A percentile compares a stretch with the other conserved stretches of the same genome.
Evolutionary conservation across 2,113 vertebrate genomes (phyloP).

Genomic region (Rhegmatorhina hoffmannsi): DNA sequence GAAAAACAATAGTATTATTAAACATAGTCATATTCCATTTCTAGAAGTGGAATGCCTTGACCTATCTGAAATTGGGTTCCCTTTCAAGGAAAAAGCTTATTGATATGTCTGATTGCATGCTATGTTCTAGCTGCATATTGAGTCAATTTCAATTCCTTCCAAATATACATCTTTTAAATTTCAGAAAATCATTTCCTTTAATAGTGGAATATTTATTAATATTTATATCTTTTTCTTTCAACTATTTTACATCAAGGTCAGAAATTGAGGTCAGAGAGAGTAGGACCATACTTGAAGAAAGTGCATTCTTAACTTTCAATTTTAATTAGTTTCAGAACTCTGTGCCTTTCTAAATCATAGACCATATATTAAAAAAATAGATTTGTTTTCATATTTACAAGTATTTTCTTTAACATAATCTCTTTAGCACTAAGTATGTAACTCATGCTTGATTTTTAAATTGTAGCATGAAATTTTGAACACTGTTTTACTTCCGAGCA

Average conservation of each 20-base stretch:
- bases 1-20: not conserved
- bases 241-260: not conserved
- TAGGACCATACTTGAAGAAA: not conserved
- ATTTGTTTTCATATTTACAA: not conserved
- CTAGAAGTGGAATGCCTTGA: not conserved
- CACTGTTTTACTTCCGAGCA: not conserved
- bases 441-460: not conserved
- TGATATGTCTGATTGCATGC: not conserved
- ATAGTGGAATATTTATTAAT: not conserved
- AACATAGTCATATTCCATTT: not conserved
- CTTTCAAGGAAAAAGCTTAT: not conserved
- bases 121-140: not conserved
- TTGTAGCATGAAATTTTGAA: not conserved
- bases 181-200: not conserved
- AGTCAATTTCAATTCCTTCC: not conserved
- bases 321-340: not conserved
- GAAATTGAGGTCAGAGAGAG: not conserved
- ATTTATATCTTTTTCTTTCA: not conserved
- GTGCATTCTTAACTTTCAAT: not conserved
- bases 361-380: not conserved
- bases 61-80: not conserved
- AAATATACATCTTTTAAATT: not conserved
- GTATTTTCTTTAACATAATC: not conserved
- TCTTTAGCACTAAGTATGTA: not conserved
- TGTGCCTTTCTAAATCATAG: not conserved